These are phyloP conservation scores for Paguma larvata DNA, from an alignment of 2,797 vertebrate genomes.

Conservation along the genomic window DNA sequence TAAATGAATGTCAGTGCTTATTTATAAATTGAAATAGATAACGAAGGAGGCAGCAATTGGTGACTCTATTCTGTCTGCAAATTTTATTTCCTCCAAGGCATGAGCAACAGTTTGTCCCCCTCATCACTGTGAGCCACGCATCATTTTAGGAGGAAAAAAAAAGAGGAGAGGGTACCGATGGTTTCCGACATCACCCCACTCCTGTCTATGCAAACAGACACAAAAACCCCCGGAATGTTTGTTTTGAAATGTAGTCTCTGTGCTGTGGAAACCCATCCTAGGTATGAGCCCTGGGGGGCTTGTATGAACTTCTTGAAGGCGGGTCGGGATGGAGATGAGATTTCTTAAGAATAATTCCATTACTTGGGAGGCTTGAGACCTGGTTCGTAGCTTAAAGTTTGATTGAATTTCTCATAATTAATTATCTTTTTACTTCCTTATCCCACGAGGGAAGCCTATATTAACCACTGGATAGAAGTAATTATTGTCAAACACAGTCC, in stretches of 20 bases:
- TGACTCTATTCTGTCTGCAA: conserved; percentile 7
- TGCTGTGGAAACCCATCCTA: not conserved
- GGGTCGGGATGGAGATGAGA: not conserved
- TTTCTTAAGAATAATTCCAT: conserved; percentile 59
- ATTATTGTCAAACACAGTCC: conserved; percentile 56
- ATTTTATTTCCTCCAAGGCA: conserved; percentile 41
- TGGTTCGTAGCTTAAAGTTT: conserved; percentile 45
- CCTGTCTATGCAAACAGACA: conserved; percentile 28
- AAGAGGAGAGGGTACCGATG: not conserved
- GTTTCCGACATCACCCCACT: conserved; percentile 3
- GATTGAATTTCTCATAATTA: conserved; percentile 65
- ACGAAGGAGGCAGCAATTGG: not conserved
- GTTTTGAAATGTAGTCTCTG: conserved; percentile 25
- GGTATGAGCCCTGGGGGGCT: not conserved
- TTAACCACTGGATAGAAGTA: conserved; percentile 26
- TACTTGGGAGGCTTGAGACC: conserved; percentile 52
- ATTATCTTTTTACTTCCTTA: conserved; percentile 30
- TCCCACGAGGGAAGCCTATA: not conserved
- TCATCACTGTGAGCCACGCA: not conserved
- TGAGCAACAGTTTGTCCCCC: not conserved
- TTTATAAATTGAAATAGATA: conserved; percentile 49
- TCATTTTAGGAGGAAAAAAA: not conserved
- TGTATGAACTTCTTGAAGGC: not conserved
- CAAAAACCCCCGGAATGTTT: not conserved
- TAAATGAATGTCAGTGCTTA: not conserved